Base-by-base conservation (phyloP, 2,797 vertebrate genomes). In the Takifugu ocellatus region DNA sequence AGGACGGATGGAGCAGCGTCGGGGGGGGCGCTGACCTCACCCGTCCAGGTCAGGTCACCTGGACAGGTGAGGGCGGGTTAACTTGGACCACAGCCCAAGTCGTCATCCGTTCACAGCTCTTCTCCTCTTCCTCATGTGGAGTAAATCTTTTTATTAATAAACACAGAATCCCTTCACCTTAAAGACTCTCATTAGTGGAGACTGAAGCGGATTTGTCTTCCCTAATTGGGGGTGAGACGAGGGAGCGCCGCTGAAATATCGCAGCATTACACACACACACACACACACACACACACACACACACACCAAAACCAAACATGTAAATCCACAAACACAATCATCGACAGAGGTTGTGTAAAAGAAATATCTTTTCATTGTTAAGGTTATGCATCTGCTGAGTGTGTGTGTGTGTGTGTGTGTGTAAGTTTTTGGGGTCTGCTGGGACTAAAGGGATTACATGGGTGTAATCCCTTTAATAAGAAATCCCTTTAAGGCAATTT, bases 391-490 rank as follows among this genome's bases (percentile, higher is more conserved):
- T 51, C 3, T 54, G 25, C 29, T 47, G 17, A 47, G 42, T 60
- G 61, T 31, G 69, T 61, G 63, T 50, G 43, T 91, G 25, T 50
- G 55, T 44, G 63, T 61, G 68, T 70, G 67, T 78, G 89, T 92
- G 91, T 82, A 78, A 86, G 89, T 89, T 80, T 83, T 82, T 70
- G 72, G 83, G 83, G 87, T 93, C 94, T 91, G 84, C 83, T 85
- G 94, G 93, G 94, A 94, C 77, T 85, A 70, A 77, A 85, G 83
- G 91, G 94, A 96, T 96, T 96, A 94, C 93, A 94, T 88, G 90
- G 90, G 87, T 93, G 93, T 95, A 95, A 97, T 96, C 94, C 91
- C 82, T 91, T 94, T 94, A 95, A 94, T 93, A 93, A 92, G 83
- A 90, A 93, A 94, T 60, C 90, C 92, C 92, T 94, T 92, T 92